Evolutionary conservation across 2,797 vertebrate species (phyloP).

Genomic region (Poliocrania exsul): DNA sequence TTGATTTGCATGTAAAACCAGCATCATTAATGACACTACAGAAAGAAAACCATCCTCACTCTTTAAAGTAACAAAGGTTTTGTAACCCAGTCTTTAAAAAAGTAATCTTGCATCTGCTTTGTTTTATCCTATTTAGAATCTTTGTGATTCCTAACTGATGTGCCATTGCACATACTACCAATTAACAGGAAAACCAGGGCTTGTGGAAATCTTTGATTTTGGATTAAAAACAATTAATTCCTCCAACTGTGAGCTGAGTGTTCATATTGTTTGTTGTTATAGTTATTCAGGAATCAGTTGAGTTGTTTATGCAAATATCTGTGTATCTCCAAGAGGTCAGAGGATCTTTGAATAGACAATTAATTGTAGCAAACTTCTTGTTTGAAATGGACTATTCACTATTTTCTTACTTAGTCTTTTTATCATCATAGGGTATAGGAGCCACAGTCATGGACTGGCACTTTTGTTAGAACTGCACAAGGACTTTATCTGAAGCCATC

Average conservation of each 20-base stretch:
- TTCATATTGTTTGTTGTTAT: background rate
- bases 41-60: background rate
- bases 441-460: fast-evolving
- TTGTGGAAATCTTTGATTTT: background rate
- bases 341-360: background rate
- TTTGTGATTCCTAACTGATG: background rate
- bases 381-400: background rate
- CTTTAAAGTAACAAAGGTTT: background rate
- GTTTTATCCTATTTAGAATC: background rate
- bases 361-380: background rate
- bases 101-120: background rate
- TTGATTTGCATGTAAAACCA: constrained; percentile 17
- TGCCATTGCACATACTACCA: background rate
- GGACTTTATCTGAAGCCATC: background rate
- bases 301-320: background rate
- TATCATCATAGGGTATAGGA: background rate
- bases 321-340: background rate
- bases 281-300: background rate
- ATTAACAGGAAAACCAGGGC: background rate
- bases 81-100: background rate
- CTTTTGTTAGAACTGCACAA: background rate
- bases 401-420: background rate
- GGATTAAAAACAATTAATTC: background rate
- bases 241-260: background rate
- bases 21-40: background rate